Evolutionary conservation across 2,797 vertebrate species (phyloP).

Genomic region (Anisognathus igniventris): DNA sequence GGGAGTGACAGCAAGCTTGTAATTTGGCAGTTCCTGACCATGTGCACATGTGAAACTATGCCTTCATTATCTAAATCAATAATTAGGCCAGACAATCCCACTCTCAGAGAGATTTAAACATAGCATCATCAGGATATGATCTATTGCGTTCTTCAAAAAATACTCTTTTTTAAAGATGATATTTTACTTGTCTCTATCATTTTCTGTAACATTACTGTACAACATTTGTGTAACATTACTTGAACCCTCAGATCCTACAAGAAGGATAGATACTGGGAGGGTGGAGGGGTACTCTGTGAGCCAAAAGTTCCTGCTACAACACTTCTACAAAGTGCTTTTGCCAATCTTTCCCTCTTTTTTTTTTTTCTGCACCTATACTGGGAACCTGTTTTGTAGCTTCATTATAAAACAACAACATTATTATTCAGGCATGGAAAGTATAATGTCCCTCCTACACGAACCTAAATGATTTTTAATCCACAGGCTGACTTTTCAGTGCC

Average conservation of each 20-base stretch:
- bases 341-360: neutral
- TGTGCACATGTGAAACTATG: neutral
- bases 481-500: neutral
- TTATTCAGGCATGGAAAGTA: neutral
- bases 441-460: neutral
- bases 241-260: neutral
- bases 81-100: neutral
- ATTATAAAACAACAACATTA: neutral
- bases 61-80: neutral
- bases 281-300: neutral
- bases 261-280: neutral
- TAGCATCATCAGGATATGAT: neutral
- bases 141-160: neutral
- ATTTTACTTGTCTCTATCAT: neutral
- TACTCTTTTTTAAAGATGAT: neutral
- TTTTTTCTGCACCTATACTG: neutral
- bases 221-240: neutral
- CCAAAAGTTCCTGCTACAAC: neutral
- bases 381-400: neutral
- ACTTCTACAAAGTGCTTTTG: neutral
- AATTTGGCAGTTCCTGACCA: neutral
- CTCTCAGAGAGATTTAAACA: neutral
- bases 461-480: neutral
- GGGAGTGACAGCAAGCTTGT: neutral
- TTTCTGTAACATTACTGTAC: neutral